Evolutionary conservation across 2,113 vertebrate species (phyloP).

Genomic region (Lampris incognitus): DNA sequence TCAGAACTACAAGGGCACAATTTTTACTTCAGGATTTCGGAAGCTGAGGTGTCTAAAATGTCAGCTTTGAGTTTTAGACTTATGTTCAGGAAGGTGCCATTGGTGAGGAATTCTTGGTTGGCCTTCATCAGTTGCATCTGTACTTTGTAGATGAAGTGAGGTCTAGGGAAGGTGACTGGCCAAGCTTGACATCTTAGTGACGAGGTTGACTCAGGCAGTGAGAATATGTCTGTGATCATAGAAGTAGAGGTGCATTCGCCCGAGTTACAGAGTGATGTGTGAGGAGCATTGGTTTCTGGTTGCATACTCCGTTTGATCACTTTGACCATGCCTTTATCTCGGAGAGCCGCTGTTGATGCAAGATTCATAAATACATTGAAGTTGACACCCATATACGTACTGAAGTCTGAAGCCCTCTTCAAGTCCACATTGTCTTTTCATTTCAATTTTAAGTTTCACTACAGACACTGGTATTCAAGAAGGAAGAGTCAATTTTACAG

Average conservation of each 20-base stretch:
- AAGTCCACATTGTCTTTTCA: conserved; percentile 26
- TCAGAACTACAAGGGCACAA: background rate
- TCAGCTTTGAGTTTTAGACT: background rate
- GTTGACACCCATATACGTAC: conserved; percentile 29
- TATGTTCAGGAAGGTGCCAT: background rate
- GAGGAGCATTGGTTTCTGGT: background rate
- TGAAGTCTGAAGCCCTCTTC: conserved; percentile 35
- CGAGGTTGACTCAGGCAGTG: background rate
- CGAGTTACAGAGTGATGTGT: background rate
- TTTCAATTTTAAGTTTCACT: conserved; percentile 26
- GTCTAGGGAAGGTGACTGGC: background rate
- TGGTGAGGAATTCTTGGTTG: background rate
- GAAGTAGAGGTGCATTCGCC: background rate
- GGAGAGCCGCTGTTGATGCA: conserved; percentile 16
- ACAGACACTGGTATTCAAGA: conserved; percentile 17
- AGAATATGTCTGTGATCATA: background rate
- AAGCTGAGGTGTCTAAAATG: background rate
- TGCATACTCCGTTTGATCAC: background rate
- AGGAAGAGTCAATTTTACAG: background rate
- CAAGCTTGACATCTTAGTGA: background rate
- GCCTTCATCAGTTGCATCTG: background rate
- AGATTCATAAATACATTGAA: conserved; percentile 34
- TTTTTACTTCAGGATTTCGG: background rate
- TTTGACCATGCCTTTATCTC: conserved; percentile 35
- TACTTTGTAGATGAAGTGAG: background rate